Evolutionary conservation across 2,888 invertebrate species (phyloP).

Genomic region (Venusia cambrica): DNA sequence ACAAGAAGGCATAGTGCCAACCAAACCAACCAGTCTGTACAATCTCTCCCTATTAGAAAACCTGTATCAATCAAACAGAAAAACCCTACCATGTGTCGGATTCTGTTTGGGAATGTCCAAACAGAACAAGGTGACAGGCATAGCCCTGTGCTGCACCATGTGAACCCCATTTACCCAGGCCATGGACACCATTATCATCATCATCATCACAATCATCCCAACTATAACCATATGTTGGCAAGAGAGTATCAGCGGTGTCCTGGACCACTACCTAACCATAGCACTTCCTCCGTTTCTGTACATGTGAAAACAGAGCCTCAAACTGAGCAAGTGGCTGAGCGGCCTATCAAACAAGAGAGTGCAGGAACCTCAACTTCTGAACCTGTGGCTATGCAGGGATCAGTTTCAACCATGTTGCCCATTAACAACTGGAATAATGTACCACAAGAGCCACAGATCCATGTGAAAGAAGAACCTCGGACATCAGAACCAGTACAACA

Average conservation of each 20-base stretch:
- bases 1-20: slow-evolving; percentile 29
- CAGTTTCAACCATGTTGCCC: background rate
- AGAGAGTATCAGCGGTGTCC: slow-evolving; percentile 30
- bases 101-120: slow-evolving; percentile 35
- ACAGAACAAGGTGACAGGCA: slow-evolving; percentile 36
- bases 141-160: slow-evolving; percentile 16
- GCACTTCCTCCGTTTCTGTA: background rate
- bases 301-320: slow-evolving; percentile 59
- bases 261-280: too few relatives aligned
- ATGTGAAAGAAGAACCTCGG: too few relatives aligned
- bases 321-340: slow-evolving; percentile 15
- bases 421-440: too few relatives aligned
- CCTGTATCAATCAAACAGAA: slow-evolving; percentile 38
- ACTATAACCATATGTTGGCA: slow-evolving; percentile 7
- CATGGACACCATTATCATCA: slow-evolving; percentile 34
- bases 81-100: slow-evolving; percentile 4
- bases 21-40: too few relatives aligned
- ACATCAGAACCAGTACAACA: slow-evolving; percentile 7
- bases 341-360: slow-evolving; percentile 51
- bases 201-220: slow-evolving; percentile 26
- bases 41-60: too few relatives aligned
- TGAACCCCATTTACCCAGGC: slow-evolving; percentile 7
- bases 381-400: too few relatives aligned
- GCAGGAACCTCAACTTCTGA: slow-evolving; percentile 1
- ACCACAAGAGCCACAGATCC: too few relatives aligned